Conservation (phyloP, 2,888 invertebrate genomes). For the Tupiocoris notatus region DNA sequence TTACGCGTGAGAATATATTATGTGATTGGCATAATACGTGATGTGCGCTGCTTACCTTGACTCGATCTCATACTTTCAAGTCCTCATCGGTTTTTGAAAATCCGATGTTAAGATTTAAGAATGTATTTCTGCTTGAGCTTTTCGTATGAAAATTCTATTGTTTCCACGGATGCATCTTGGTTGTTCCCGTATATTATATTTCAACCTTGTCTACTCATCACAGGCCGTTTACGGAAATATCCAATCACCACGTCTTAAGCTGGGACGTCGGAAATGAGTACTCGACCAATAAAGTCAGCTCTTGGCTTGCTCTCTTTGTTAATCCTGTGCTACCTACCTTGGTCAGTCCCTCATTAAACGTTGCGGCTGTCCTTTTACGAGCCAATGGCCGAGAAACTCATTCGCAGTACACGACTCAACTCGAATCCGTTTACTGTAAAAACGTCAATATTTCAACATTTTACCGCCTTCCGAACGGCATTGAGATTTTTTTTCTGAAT, state of each 20-base stretch:
- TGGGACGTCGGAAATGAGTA: neutral
- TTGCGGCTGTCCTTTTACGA: slow-evolving; percentile 15
- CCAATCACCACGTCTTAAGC: neutral
- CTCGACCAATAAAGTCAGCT: slow-evolving; percentile 5
- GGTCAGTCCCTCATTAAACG: neutral
- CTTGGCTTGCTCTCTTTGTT: slow-evolving; percentile 6
- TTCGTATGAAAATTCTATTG: too few relatives aligned
- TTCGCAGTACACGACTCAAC: slow-evolving; percentile 20
- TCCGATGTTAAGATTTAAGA: too few relatives aligned
- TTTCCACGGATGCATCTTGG: too few relatives aligned
- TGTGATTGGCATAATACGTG: too few relatives aligned
- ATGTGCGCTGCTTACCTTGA: too few relatives aligned
- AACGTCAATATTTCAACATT: slow-evolving; percentile 38
- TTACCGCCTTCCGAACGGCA: slow-evolving; percentile 24
- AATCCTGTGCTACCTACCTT: slow-evolving; percentile 22
- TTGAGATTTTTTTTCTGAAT: neutral
- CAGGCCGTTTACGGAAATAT: too few relatives aligned
- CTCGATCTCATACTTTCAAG: too few relatives aligned
- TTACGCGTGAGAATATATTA: too few relatives aligned
- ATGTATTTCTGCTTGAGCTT: too few relatives aligned
- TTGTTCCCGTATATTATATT: too few relatives aligned
- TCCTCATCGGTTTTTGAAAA: too few relatives aligned
- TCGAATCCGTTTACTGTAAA: neutral
- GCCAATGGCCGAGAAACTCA: slow-evolving; percentile 15
- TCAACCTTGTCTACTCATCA: too few relatives aligned